Base-by-base conservation (phyloP, 2,113 vertebrate species). In the Siphamia tubifer region DNA sequence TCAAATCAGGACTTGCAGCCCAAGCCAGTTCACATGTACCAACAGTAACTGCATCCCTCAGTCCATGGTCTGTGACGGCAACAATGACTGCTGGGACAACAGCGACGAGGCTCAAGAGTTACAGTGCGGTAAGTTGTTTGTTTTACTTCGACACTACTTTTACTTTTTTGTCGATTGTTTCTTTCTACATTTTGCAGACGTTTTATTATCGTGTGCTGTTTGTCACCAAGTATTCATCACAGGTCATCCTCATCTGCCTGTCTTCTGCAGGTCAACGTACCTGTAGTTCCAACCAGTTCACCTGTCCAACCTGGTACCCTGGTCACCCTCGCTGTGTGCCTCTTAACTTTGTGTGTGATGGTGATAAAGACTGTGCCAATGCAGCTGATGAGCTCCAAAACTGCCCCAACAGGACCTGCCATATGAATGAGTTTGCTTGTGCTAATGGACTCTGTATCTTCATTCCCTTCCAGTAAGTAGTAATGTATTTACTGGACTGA, bases 31-130 rank as follows among this genome's bases (percentile, higher is more conserved):
- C 65, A 88, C 84, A 4, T 92, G 91, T 20, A 89, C 83, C 5
- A 89, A 90, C 17, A 91, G 91, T n/a, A 87, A 91, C 85, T 92
- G 91, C 36, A 28, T 92, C 52, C 86, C 86, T 7, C 49, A 60
- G 32, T 77, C 53, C 8, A 1, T 90, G 63, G 47, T 84, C 13
- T 92, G 91, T 35, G 90, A 92, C 15, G 91, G 96, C 39, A 97
- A 96, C 89, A 94, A 96, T 0, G 96, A 98, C 85, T 98, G 96
- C 74, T 94, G 94, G 77, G 96, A 98, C 82, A 93, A 89, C 90
- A 98, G 96, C 54, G 96, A 98, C 15, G 96, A 98, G 79, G 96
- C 88, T 45, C 84, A 94, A 43, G 91, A 92, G 19, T 82, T 91
- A 48, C 72, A 90, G 48, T 92, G 91, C 64, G 91, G 91, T 92